These are phyloP conservation scores for Sclerurus mexicanus DNA, from an alignment of 2,113 vertebrate species.

Conservation along the genomic window DNA sequence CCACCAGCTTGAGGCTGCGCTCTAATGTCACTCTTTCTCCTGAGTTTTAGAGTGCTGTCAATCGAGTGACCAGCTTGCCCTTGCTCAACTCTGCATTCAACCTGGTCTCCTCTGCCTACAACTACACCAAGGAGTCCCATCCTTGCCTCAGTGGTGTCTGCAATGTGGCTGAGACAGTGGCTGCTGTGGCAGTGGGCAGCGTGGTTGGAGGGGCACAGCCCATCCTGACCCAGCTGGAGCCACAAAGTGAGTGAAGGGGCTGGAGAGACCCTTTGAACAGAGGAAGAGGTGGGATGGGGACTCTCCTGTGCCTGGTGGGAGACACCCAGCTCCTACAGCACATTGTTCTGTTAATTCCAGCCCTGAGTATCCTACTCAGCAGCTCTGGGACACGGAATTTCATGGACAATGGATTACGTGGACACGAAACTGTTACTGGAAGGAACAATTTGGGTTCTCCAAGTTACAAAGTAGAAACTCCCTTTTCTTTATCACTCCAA, in stretches of 20 bases:
- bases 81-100: constrained; percentile 86
- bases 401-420: too few relatives aligned
- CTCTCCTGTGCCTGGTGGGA: fast-evolving
- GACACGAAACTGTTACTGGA: too few relatives aligned
- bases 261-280: background rate
- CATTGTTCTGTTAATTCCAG: background rate
- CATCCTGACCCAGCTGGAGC: constrained; percentile 85
- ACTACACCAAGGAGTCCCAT: constrained; percentile 83
- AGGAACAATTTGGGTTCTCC: background rate
- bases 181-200: constrained; percentile 77
- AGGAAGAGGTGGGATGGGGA: background rate
- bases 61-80: constrained; percentile 80
- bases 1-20: background rate
- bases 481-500: background rate
- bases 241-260: constrained; percentile 82
- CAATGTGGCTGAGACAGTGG: constrained; percentile 82
- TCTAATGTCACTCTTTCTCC: background rate
- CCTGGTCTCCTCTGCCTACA: constrained; percentile 82
- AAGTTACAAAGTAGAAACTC: background rate
- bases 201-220: constrained; percentile 85
- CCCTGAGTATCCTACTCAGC: background rate
- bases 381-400: background rate
- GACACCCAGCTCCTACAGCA: background rate
- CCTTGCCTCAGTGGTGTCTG: constrained; percentile 85
- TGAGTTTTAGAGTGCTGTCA: constrained; percentile 74